Percentiles rank a stretch among this genome's conserved stretches.
Conservation (phyloP, 2,888 invertebrate species). For the Mimumesa dahlbomi region DNA sequence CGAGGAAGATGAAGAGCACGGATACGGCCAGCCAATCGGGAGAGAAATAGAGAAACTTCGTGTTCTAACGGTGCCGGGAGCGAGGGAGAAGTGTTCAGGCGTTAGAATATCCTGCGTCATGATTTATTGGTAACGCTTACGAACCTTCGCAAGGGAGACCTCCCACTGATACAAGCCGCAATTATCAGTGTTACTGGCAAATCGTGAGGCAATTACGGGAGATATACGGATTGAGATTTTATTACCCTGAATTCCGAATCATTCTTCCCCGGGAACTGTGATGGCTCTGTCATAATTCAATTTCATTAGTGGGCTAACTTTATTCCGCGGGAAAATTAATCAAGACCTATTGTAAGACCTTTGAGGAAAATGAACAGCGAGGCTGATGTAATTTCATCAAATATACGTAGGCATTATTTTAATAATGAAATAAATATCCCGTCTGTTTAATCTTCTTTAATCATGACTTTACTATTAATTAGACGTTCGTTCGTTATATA, state of each 20-base stretch:
- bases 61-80: conserved; percentile 27
- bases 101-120: conserved; percentile 28
- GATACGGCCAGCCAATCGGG: conserved; percentile 26
- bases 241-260: background rate
- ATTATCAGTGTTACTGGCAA: conserved; percentile 41
- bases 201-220: conserved; percentile 40
- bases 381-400: too few relatives aligned
- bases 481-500: too few relatives aligned
- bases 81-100: conserved; percentile 26
- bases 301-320: too few relatives aligned
- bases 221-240: conserved; percentile 23
- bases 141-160: conserved; percentile 22
- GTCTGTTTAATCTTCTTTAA: too few relatives aligned
- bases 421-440: too few relatives aligned
- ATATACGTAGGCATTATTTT: too few relatives aligned
- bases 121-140: conserved; percentile 51
- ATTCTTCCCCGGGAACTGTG: background rate
- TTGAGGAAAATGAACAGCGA: too few relatives aligned
- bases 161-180: conserved; percentile 33
- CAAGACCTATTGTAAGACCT: too few relatives aligned
- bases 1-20: conserved; percentile 2
- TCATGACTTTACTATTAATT: too few relatives aligned
- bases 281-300: background rate
- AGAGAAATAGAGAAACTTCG: conserved; percentile 13
- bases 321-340: background rate